Percentiles rank a stretch among this genome's conserved stretches.
Evolutionary conservation across 2,797 vertebrate species (phyloP).

Genomic region (Chaenodraco wilsoni): DNA sequence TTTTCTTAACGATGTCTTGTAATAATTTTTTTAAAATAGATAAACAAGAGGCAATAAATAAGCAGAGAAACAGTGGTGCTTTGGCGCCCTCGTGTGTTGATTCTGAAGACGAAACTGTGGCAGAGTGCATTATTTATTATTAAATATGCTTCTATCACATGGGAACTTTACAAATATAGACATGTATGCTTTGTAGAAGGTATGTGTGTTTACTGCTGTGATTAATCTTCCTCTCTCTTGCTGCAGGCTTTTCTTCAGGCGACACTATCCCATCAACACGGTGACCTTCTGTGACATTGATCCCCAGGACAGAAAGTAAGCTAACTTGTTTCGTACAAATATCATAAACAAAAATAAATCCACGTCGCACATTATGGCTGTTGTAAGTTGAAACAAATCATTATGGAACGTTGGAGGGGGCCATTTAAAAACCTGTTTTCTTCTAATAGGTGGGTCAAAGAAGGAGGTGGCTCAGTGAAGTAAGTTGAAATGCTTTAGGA

Average conservation of each 20-base stretch:
- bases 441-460: constrained; percentile 90
- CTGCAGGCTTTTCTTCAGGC: constrained; percentile 92
- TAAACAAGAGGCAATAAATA: no score
- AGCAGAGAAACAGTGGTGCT: not conserved
- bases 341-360: not conserved
- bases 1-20: no score
- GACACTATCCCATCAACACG: constrained; percentile 94
- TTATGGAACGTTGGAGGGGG: no score
- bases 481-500: constrained; percentile 73
- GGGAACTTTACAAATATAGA: not conserved
- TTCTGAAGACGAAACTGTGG: not conserved
- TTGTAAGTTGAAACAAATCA: no score
- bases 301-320: constrained; percentile 95
- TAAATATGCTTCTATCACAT: not conserved
- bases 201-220: not conserved
- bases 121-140: not conserved
- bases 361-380: no score
- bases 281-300: constrained; percentile 95
- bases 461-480: constrained; percentile 90
- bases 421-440: not conserved
- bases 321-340: not conserved
- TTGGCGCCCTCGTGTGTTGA: constrained; percentile 5
- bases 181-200: not conserved
- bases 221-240: not conserved
- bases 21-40: no score